phyloP scores from a whole-genome alignment of 1,140 invertebrate species.

The Rhyacophila brunnea region DNA sequence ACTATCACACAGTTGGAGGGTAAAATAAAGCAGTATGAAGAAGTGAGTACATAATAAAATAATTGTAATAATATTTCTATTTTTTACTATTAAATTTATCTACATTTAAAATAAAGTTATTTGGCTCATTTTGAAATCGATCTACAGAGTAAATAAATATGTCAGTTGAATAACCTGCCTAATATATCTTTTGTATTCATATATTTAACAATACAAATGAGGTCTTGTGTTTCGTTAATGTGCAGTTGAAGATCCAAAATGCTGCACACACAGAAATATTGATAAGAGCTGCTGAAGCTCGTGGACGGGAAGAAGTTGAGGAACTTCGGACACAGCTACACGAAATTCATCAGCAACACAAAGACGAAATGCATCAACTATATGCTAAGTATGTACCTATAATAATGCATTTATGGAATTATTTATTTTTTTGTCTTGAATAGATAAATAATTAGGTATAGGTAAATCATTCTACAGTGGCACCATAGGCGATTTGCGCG shows the following conservation, averaged over 20 bases:
- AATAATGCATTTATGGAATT: too few relatives aligned
- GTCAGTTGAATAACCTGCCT: too few relatives aligned
- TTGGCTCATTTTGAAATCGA: too few relatives aligned
- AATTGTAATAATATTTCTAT: too few relatives aligned
- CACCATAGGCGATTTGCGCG: too few relatives aligned
- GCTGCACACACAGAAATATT: slow-evolving; percentile 21
- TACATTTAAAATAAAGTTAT: too few relatives aligned
- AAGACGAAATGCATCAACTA: slow-evolving; percentile 34
- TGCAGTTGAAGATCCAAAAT: slow-evolving; percentile 39
- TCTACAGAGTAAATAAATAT: too few relatives aligned
- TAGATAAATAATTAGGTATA: too few relatives aligned
- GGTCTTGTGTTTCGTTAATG: neutral
- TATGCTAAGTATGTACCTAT: slow-evolving; percentile 34
- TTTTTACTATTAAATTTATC: too few relatives aligned
- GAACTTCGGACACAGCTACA: slow-evolving; percentile 17
- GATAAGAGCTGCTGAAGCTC: slow-evolving; percentile 19
- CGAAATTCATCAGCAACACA: slow-evolving; percentile 28
- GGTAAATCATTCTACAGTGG: too few relatives aligned
- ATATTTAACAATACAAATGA: neutral
- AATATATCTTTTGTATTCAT: neutral
- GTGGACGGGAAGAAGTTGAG: slow-evolving; percentile 17
- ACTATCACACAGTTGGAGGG: slow-evolving; percentile 46
- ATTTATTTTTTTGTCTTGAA: too few relatives aligned
- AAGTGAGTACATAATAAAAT: slow-evolving; percentile 41
- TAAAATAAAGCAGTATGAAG: slow-evolving; percentile 50